A percentile compares a stretch with the other conserved stretches of the same genome.
These are phyloP conservation scores for Motacilla alba DNA, from an alignment of 2,113 vertebrate genomes.

Conservation along the genomic window DNA sequence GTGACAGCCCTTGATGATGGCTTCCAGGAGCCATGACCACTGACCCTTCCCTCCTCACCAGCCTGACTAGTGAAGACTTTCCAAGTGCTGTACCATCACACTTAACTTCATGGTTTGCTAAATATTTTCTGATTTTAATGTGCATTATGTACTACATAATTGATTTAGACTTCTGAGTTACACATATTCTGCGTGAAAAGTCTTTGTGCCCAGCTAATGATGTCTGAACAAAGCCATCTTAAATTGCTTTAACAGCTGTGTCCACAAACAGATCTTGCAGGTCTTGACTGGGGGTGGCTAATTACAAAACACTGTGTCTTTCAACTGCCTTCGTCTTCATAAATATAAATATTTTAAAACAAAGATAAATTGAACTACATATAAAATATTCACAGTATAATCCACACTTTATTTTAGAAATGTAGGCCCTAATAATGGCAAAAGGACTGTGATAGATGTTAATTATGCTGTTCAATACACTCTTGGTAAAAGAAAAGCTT, in stretches of 20 bases:
- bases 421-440: not conserved
- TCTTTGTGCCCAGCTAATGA: not conserved
- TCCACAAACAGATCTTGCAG: not conserved
- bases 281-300: not conserved
- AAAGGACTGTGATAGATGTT: not conserved
- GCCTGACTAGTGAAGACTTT: not conserved
- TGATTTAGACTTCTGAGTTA: not conserved
- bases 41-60: not conserved
- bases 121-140: fast-evolving
- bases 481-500: not conserved
- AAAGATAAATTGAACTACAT: not conserved
- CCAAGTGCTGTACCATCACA: not conserved
- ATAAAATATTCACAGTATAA: not conserved
- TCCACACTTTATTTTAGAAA: not conserved
- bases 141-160: not conserved
- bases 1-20: not conserved
- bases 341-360: not conserved
- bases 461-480: not conserved
- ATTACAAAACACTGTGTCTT: not conserved
- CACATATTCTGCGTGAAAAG: not conserved
- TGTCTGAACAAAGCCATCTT: not conserved
- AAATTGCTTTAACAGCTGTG: not conserved
- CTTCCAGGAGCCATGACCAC: fast-evolving
- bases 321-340: not conserved
- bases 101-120: not conserved